These are phyloP conservation scores for Drosophila oshimai DNA, from an alignment of 1,140 invertebrate genomes.

Conservation along the genomic window DNA sequence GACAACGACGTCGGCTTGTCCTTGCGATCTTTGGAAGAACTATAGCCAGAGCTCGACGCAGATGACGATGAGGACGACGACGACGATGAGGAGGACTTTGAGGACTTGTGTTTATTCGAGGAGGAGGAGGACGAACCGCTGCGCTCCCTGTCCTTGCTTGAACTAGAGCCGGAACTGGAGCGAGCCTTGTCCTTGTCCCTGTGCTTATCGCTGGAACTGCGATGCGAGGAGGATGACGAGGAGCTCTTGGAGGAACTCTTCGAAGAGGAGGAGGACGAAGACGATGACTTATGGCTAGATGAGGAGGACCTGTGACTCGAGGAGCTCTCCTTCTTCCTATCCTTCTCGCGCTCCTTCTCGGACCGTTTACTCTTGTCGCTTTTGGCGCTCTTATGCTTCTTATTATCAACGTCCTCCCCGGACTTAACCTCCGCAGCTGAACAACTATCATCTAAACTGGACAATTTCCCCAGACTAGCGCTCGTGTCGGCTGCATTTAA, in stretches of 20 bases:
- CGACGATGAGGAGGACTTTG: conserved; percentile 67
- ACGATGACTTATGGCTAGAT: conserved; percentile 72
- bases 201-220: conserved; percentile 74
- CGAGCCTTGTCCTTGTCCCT: conserved; percentile 73
- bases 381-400: conserved; percentile 57
- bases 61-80: conserved; percentile 55
- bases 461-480: conserved; percentile 38
- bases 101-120: conserved; percentile 77
- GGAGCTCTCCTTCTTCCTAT: conserved; percentile 63
- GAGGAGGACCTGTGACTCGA: conserved; percentile 48
- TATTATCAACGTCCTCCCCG: conserved; percentile 53
- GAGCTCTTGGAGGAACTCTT: conserved; percentile 73
- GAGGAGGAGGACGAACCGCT: conserved; percentile 58
- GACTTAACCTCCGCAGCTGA: conserved; percentile 43
- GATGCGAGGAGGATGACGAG: conserved; percentile 76
- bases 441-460: conserved; percentile 70
- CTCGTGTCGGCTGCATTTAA: conserved; percentile 2
- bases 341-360: conserved; percentile 83
- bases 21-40: conserved; percentile 77
- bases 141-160: conserved; percentile 76
- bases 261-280: conserved; percentile 64
- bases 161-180: conserved; percentile 60
- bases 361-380: conserved; percentile 69
- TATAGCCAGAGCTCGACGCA: conserved; percentile 44
- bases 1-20: conserved; percentile 81